A percentile compares a stretch with the other conserved stretches of the same genome.
phyloP scores from a whole-genome alignment of 2,888 invertebrate genomes.

The Eupithecia exiguata region DNA sequence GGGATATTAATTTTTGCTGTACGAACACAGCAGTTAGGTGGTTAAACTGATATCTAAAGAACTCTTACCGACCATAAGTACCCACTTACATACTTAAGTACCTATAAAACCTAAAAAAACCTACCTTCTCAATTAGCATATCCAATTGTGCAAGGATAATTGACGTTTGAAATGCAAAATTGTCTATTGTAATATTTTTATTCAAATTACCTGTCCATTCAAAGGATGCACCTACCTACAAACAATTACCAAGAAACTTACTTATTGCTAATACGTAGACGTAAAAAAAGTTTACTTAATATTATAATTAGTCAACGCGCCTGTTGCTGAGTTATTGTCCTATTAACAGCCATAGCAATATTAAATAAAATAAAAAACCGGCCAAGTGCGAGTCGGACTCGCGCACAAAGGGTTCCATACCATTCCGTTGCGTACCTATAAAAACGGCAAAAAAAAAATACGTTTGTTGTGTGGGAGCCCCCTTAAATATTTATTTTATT shows the following conservation, averaged over 20 bases:
- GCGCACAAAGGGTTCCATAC: too few relatives aligned
- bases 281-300: background rate
- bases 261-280: background rate
- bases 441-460: too few relatives aligned
- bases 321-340: background rate
- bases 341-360: background rate
- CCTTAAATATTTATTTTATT: too few relatives aligned
- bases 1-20: background rate
- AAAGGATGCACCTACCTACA: background rate
- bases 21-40: background rate
- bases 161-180: constrained; percentile 3
- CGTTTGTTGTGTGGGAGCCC: too few relatives aligned
- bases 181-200: constrained; percentile 8
- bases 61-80: background rate
- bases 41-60: background rate
- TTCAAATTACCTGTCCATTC: constrained; percentile 4
- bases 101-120: background rate
- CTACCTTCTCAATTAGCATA: background rate
- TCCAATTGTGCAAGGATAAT: background rate
- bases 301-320: background rate
- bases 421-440: too few relatives aligned
- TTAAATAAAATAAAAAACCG: too few relatives aligned
- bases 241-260: background rate
- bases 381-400: too few relatives aligned
- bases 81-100: background rate